A percentile compares a stretch with the other conserved stretches of the same genome.
These are phyloP conservation scores for Perithous albicinctus DNA, from an alignment of 2,888 invertebrate species.

Conservation along the genomic window DNA sequence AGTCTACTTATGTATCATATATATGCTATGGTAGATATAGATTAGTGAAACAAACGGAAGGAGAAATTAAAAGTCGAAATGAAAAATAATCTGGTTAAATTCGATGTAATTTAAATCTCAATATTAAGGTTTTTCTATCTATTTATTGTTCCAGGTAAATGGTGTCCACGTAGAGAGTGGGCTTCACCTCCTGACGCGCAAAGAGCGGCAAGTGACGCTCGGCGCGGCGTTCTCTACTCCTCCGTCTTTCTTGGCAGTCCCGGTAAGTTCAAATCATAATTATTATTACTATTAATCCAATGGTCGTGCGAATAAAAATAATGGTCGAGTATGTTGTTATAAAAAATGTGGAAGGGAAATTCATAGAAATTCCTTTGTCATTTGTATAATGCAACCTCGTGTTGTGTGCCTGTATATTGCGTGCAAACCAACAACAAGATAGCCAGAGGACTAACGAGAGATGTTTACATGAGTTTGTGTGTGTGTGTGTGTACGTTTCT, in stretches of 20 bases:
- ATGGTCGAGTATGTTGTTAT: not conserved
- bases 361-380: slow-evolving; percentile 1
- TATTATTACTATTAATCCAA: not conserved
- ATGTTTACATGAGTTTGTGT: slow-evolving; percentile 15
- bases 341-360: not conserved
- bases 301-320: slow-evolving; percentile 1
- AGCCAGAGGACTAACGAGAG: slow-evolving; percentile 54
- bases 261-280: slow-evolving; percentile 86
- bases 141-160: slow-evolving; percentile 90
- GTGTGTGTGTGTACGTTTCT: slow-evolving; percentile 40
- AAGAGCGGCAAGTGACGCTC: slow-evolving; percentile 89
- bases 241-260: slow-evolving; percentile 97
- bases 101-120: not conserved
- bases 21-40: too few species aligned
- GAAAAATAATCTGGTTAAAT: not conserved
- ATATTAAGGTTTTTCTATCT: slow-evolving; percentile 28
- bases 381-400: slow-evolving; percentile 1
- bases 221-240: slow-evolving; percentile 94
- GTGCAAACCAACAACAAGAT: slow-evolving; percentile 62
- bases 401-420: slow-evolving; percentile 69
- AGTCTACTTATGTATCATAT: too few species aligned
- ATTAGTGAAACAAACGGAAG: too few species aligned
- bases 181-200: slow-evolving; percentile 93
- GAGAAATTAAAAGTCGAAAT: too few species aligned
- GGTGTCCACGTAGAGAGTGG: slow-evolving; percentile 96